Conservation (phyloP, 2,888 invertebrate genomes). For the Cryptophagus acutangulus region DNA sequence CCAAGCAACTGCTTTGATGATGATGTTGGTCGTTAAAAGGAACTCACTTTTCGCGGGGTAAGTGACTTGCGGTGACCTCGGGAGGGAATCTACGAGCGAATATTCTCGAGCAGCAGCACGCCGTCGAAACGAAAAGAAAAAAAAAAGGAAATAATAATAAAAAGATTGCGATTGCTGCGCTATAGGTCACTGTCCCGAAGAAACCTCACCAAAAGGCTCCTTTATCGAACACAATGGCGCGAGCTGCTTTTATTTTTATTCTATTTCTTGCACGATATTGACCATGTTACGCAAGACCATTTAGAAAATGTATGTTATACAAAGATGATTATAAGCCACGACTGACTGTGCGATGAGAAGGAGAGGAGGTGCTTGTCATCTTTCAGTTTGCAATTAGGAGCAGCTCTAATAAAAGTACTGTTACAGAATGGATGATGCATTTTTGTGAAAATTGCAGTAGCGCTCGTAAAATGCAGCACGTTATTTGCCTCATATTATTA, state of each 20-base stretch:
- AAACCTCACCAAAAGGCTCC: constrained; percentile 35
- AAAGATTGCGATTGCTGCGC: constrained; percentile 29
- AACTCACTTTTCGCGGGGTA: constrained; percentile 51
- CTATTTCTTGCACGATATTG: background rate
- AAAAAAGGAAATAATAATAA: constrained; percentile 31
- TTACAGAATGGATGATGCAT: too few relatives aligned
- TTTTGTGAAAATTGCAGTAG: too few relatives aligned
- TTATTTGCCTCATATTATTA: too few relatives aligned
- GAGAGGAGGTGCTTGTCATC: too few relatives aligned
- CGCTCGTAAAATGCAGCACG: too few relatives aligned
- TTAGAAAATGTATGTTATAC: too few relatives aligned
- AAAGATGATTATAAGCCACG: too few relatives aligned
- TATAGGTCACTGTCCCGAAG: constrained; percentile 47
- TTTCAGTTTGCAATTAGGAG: too few relatives aligned
- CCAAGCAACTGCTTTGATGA: constrained; percentile 22
- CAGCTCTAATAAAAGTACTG: too few relatives aligned
- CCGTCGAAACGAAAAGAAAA: background rate
- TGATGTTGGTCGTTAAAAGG: constrained; percentile 14
- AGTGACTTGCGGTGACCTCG: constrained; percentile 62
- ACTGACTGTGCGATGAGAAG: too few relatives aligned
- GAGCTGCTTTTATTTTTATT: background rate
- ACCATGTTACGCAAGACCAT: too few relatives aligned
- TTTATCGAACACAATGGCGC: background rate
- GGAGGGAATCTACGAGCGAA: too few relatives aligned
- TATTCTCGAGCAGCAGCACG: constrained; percentile 20